Base-by-base conservation (phyloP, 2,888 invertebrate genomes). In the Oscheius onirici region DNA sequence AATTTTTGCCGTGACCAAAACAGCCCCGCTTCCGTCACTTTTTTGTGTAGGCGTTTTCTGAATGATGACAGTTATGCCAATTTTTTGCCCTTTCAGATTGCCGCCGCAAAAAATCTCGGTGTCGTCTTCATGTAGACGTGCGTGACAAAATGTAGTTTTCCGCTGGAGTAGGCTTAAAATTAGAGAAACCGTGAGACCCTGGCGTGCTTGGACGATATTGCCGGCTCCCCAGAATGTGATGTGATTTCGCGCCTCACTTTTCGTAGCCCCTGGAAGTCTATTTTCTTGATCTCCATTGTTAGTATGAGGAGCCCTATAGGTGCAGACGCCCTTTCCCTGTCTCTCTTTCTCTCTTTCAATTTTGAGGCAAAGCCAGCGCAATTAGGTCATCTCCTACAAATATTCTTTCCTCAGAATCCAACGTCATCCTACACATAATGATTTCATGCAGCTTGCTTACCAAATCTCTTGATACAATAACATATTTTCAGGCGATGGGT, bases 61-160 rank as follows among this genome's bases (percentile, higher is more conserved):
- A 34, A 34, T 34, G 34, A 34, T 8, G 34, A 8, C 34, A 34
- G 34, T 34, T 34, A 34, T 34, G 34, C 34, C 34, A 34, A 6
- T 34, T 34, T 34, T 34, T 34, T 34, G 34, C 34, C 34, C 8
- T 34, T 34, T 34, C 34, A 34, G 34, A 3, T 34, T 34, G 34
- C 34, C 34, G 34, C 34, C 34, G 5, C 34, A 34, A 34, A 8
- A 34, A 34, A 34, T 6, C 3, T 34, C 34, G 3, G 34, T 6
- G 34, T 8, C 8, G 3, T 8, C 8, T 8, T 34, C 34, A 34
- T 34, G n/a, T 8, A 8, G 34, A 34, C 22, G 43, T 24, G 63
- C 63, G 63, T 63, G 63, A 63, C 63, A n/a, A 49, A 28, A 63
- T 46, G 46, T 49, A 44, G 63, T 63, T 63, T 63, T 63, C 46